These are phyloP conservation scores for Mola mola DNA, from an alignment of 2,113 vertebrate species.

Conservation along the genomic window DNA sequence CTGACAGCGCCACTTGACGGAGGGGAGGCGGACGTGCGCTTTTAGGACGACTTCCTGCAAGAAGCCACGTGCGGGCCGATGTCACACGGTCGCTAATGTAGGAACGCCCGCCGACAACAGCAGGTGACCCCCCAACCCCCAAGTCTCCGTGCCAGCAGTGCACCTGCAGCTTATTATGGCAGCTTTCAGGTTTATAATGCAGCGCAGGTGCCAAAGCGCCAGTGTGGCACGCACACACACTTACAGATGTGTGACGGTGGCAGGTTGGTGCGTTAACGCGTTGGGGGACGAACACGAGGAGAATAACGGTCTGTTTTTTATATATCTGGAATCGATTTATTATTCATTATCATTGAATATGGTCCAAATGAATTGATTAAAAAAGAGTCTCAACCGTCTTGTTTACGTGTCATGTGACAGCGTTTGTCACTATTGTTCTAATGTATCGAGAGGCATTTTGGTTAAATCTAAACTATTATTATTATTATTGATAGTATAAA, in stretches of 20 bases:
- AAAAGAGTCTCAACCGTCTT: too few species aligned
- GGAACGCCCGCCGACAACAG: conserved; percentile 69
- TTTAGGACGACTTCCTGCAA: conserved; percentile 31
- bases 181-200: conserved; percentile 84
- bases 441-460: too few species aligned
- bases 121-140: conserved; percentile 63
- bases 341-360: too few species aligned
- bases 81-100: conserved; percentile 58
- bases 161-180: conserved; percentile 91
- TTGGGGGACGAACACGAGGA: conserved; percentile 12
- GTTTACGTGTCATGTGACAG: too few species aligned
- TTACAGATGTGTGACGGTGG: too few species aligned
- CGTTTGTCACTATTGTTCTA: too few species aligned
- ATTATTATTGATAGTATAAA: too few species aligned
- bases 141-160: conserved; percentile 72
- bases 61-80: conserved; percentile 44
- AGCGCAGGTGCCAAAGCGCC: conserved; percentile 86
- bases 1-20: conserved; percentile 42
- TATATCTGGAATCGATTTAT: too few species aligned
- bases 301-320: too few species aligned
- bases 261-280: conserved; percentile 10
- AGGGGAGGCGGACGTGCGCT: conserved; percentile 26
- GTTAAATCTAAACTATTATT: too few species aligned
- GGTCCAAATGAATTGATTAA: too few species aligned
- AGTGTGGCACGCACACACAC: conserved; percentile 42